A percentile compares a stretch with the other conserved stretches of the same genome.
Conservation (phyloP, 2,113 vertebrate species). For the Marmota monax region DNA sequence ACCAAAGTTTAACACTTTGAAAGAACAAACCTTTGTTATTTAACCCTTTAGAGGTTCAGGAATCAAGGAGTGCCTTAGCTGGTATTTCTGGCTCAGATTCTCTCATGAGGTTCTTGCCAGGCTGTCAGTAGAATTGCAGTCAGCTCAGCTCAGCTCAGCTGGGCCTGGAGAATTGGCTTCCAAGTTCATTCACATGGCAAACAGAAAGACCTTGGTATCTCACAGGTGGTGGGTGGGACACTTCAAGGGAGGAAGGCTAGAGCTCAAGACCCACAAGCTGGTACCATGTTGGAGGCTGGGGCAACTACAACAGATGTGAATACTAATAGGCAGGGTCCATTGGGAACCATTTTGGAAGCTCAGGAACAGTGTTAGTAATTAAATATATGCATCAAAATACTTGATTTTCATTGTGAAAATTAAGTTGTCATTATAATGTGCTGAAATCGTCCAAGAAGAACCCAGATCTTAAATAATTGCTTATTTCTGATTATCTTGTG, state of each 20-base stretch:
- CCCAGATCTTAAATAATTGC: slow-evolving; percentile 3
- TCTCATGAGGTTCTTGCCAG: neutral
- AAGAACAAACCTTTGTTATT: neutral
- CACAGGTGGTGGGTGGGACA: neutral
- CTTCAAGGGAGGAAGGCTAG: neutral
- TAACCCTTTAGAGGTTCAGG: neutral
- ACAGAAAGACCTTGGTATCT: neutral
- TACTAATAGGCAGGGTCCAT: neutral
- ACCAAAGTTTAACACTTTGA: neutral
- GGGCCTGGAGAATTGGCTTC: neutral
- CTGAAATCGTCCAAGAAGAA: slow-evolving; percentile 6
- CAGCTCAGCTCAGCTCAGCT: neutral
- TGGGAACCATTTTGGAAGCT: neutral
- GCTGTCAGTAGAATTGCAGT: neutral
- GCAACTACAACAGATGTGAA: no score
- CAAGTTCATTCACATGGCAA: neutral
- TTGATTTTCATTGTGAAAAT: neutral
- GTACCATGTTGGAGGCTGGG: neutral
- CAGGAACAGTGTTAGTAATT: neutral
- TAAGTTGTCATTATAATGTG: neutral
- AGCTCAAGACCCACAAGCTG: neutral
- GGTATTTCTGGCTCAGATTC: neutral
- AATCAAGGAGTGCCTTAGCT: neutral
- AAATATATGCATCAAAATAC: neutral
- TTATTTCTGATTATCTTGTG: slow-evolving; percentile 4